Evolutionary conservation across 92 coral and sea anemone species (phyloP), one percentile per base, ranked within the genome.

Genomic region (Zoanthus solanderi): DNA sequence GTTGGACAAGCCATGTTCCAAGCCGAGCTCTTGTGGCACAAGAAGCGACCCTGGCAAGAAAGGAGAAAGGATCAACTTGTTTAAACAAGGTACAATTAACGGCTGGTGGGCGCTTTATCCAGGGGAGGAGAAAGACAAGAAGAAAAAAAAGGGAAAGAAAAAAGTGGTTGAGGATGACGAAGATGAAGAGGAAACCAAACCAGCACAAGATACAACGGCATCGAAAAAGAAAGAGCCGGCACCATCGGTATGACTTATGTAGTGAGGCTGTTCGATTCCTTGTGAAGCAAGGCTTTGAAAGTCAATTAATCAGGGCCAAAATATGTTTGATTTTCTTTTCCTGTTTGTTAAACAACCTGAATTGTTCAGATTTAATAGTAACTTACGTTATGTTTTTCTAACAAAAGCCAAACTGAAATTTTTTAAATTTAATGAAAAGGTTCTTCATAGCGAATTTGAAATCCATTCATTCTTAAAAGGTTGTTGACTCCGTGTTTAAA

Each of bases 191-290:
- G 75, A 81, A 7, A 46, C 45, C 17, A 52, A 79, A 17, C 46
- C 83, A 28, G 72, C 85, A 32, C 83, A 23, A 80, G 75, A 65
- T 34, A 79, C 73, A 61, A 79, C 83, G 0, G 58, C 76, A 1
- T 78, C 83, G 37, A 88, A 84, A 65, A 90, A 90, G 90, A 90
- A 90, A 78, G 92, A 85, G 6, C 92, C 92, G 1, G 87, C 61
- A 12, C 75, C 88, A 0, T 85, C 88, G 92, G 92, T 90, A 84
- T 15, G 89, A 34, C 30, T 72, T 13, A 72, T 42, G 31, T 9
- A 63, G 46, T n/a, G 83, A 34, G 78, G 57, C 53, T n/a, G 69
- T n/a, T 18, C 18, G 6, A 60, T 18, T 60, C 28, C 18, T 60
- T 7, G 67, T 16, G 7, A 16, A 16, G 18, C 23, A 1, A 14